phyloP scores from a whole-genome alignment of 2,113 vertebrate genomes.

The Oceanodroma tethys region DNA sequence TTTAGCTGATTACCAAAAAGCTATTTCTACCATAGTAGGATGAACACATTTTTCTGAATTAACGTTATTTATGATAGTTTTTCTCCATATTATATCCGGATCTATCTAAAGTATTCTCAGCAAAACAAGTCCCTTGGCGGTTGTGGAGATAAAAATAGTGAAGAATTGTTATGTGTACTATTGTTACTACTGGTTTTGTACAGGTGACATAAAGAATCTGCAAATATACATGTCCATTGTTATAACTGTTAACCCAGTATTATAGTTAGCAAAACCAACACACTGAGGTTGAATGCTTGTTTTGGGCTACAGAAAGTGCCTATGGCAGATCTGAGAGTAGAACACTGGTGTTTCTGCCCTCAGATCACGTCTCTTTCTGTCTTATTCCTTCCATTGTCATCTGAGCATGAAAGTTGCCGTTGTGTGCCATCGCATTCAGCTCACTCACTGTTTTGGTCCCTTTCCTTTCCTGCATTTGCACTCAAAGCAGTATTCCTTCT shows the following conservation, averaged over 20 bases:
- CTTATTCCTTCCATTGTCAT: background rate
- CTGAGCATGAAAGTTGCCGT: rapidly evolving
- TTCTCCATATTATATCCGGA: background rate
- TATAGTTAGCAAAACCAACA: background rate
- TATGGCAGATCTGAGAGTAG: background rate
- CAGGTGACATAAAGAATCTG: background rate
- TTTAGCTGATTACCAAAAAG: background rate
- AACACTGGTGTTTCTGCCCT: background rate
- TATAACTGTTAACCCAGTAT: background rate
- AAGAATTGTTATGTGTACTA: background rate
- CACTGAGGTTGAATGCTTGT: background rate
- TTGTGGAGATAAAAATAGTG: background rate
- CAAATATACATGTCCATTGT: rapidly evolving
- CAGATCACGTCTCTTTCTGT: background rate
- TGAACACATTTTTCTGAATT: background rate
- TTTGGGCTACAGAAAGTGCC: background rate
- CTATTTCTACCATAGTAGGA: background rate
- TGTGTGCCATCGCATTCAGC: background rate
- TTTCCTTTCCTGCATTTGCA: background rate
- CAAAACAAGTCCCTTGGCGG: background rate
- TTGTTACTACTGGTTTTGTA: background rate
- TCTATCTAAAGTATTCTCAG: background rate
- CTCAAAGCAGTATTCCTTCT: background rate
- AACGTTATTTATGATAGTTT: background rate
- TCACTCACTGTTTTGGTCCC: background rate